Base-by-base conservation (phyloP, 1,140 invertebrate species). In the Conus betulinus region DNA sequence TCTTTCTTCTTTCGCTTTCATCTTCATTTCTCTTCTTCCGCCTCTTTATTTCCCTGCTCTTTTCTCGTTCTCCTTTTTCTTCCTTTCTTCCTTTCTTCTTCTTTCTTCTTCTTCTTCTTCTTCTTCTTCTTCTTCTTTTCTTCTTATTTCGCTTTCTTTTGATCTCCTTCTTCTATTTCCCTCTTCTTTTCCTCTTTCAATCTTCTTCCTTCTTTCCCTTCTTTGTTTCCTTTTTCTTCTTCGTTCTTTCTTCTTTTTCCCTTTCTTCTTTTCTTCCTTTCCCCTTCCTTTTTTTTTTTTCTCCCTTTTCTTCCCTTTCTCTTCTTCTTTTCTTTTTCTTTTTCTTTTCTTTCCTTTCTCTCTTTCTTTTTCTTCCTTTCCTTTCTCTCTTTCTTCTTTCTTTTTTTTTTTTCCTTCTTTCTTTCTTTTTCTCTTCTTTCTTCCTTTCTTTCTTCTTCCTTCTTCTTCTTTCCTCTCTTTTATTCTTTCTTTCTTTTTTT, bases 361-460 rank as follows among this genome's bases (percentile, higher is more conserved):
- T 39, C 39, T 1, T 39, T 39, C 39, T 57, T 51, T 63, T 27
- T 63, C 25, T n/a, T 53, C 23, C 55, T 83, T 20, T 60, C 57
- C 63, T 27, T 79, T 79, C n/a, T 79, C 78, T 79, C n/a, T 51
- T 79, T n/a, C n/a, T 10, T 79, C 27, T 51, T 63, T 51, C 63
- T 78, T 88, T 53, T 82, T 23, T 88, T 53, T 83, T 15, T 17
- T 39, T 81, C 52, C 60, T 63, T 63, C 60, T 63, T 63, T 39
- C 78, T 81, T 11, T n/a, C 78, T 5, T n/a, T 13, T 5, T 52
- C 11, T 81, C 78, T 52, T 81, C 78, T 51, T 79, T 81, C n/a
- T n/a, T 1, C 5, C 51, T 81, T 5, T 17, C 4, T 5, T 81
- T 81, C n/a, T 81, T 81, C 11, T 81, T 81, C n/a, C n/a, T n/a